Evolutionary conservation across 2,888 invertebrate species (phyloP).

Genomic region (Itoplectis maculator): DNA sequence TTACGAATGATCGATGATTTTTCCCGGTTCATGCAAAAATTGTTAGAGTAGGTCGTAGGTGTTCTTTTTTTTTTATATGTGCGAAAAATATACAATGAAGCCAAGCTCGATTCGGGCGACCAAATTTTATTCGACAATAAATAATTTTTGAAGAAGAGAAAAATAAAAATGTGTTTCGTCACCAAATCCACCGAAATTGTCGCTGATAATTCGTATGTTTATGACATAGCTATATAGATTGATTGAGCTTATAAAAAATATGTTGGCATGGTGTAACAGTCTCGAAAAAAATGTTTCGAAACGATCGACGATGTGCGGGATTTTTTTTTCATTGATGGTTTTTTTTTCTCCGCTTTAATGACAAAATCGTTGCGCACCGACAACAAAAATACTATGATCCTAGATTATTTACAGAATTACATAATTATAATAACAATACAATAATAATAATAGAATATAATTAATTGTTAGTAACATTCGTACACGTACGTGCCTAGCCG

Average conservation of each 20-base stretch:
- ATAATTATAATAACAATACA: conserved; percentile 56
- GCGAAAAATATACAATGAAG: conserved; percentile 43
- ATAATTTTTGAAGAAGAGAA: conserved; percentile 18
- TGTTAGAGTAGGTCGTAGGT: conserved; percentile 5
- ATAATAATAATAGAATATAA: conserved; percentile 59
- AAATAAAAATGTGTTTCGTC: conserved; percentile 1
- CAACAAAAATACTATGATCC: conserved; percentile 52
- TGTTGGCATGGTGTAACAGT: conserved; percentile 22
- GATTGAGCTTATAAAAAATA: conserved; percentile 57
- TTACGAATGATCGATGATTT: conserved; percentile 21
- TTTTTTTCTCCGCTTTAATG: conserved; percentile 31
- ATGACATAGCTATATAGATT: conserved; percentile 16
- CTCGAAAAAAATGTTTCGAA: conserved; percentile 34
- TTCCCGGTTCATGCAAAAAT: neutral
- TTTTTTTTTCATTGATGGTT: conserved; percentile 35
- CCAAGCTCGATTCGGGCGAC: conserved; percentile 10
- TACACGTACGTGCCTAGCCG: conserved; percentile 26
- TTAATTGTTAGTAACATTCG: conserved; percentile 63
- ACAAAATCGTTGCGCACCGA: conserved; percentile 56
- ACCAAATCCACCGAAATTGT: conserved; percentile 3
- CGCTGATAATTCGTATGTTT: conserved; percentile 7
- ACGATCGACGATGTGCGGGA: conserved; percentile 30
- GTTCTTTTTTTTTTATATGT: conserved; percentile 13
- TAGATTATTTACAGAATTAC: conserved; percentile 71
- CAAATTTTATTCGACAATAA: conserved; percentile 29